These are phyloP conservation scores for Calycopis cecrops DNA, from an alignment of 1,140 invertebrate genomes.

Conservation along the genomic window DNA sequence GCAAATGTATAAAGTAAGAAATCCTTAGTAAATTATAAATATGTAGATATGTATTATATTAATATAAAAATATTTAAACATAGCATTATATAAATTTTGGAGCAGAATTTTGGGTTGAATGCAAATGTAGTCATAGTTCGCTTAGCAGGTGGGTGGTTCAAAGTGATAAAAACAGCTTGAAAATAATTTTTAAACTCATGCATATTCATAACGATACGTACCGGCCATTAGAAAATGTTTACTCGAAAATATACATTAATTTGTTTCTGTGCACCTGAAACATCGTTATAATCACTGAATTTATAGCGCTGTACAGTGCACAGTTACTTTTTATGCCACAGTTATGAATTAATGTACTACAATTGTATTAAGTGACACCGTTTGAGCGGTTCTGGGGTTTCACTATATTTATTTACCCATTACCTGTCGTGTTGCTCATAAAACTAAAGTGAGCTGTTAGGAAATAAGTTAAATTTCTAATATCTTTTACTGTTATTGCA, in stretches of 20 bases:
- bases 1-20: too few species aligned
- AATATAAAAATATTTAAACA: too few species aligned
- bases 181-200: neutral
- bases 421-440: too few species aligned
- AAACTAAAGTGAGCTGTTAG: too few species aligned
- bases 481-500: too few species aligned
- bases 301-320: neutral
- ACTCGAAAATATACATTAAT: neutral
- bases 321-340: neutral
- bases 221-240: constrained; percentile 2
- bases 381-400: too few species aligned
- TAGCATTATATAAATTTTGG: too few species aligned
- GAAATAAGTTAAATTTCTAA: too few species aligned
- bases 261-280: neutral
- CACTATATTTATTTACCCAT: too few species aligned
- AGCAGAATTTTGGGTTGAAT: neutral
- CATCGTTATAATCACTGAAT: neutral
- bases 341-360: neutral
- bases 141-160: neutral
- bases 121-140: constrained; percentile 2
- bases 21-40: too few species aligned
- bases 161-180: neutral
- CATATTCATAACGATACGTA: neutral
- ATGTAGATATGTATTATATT: too few species aligned
- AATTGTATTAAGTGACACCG: too few species aligned